Conservation (phyloP, 1,140 invertebrate species). For the Meloidogyne hapla region DNA sequence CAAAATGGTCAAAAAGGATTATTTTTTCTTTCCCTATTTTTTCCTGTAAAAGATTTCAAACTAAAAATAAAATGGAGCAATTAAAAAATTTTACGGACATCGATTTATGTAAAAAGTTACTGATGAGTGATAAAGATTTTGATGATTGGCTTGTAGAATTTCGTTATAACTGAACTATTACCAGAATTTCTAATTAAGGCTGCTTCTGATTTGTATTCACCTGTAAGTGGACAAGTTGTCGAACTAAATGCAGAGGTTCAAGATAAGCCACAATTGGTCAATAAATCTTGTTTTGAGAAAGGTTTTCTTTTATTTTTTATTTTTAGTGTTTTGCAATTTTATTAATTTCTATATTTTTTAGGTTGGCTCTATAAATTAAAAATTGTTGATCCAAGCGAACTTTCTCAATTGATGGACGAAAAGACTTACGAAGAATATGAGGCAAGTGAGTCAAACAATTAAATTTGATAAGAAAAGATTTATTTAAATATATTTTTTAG, state of each 20-base stretch:
- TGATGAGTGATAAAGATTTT: too few species aligned
- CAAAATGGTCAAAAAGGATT: too few species aligned
- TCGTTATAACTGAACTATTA: too few species aligned
- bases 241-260: slow-evolving; percentile 82
- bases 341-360: slow-evolving; percentile 9
- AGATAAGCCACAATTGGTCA: slow-evolving; percentile 81
- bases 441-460: slow-evolving; percentile 25
- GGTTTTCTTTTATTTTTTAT: slow-evolving; percentile 25
- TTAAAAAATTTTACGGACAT: background rate
- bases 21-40: too few species aligned
- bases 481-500: background rate
- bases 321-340: too few species aligned
- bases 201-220: slow-evolving; percentile 88
- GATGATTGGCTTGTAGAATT: too few species aligned
- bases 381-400: slow-evolving; percentile 74
- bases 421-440: slow-evolving; percentile 76
- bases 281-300: slow-evolving; percentile 86
- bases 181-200: slow-evolving; percentile 32
- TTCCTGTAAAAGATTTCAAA: too few species aligned
- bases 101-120: background rate
- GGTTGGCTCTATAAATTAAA: slow-evolving; percentile 92
- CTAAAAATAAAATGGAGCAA: too few species aligned
- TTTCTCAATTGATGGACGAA: slow-evolving; percentile 82
- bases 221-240: slow-evolving; percentile 80
- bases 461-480: background rate